Percentiles rank a stretch among this genome's conserved stretches.
Conservation (phyloP, 2,797 vertebrate genomes). For the Poeciliopsis presidionis region DNA sequence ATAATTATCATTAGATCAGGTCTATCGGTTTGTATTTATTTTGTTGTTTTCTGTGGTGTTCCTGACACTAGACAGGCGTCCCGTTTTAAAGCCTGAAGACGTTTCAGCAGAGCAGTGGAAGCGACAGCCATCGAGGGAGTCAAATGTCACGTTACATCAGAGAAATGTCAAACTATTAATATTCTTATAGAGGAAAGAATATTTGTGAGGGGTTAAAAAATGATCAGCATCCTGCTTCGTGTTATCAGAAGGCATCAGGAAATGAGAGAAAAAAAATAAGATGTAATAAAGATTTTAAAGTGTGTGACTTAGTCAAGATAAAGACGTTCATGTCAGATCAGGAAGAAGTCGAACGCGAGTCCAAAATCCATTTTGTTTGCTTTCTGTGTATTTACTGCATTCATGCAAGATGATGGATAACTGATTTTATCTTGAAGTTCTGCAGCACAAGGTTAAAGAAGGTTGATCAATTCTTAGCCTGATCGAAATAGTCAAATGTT, state of each 20-base stretch:
- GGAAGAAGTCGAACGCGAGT: neutral
- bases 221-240: neutral
- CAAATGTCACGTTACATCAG: slow-evolving; percentile 36
- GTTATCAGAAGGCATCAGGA: slow-evolving; percentile 19
- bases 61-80: neutral
- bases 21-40: too few species aligned
- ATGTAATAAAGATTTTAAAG: neutral
- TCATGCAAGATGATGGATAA: neutral
- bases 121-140: neutral
- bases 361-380: neutral
- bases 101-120: neutral
- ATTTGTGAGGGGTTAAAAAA: slow-evolving; percentile 11
- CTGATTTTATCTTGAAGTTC: neutral
- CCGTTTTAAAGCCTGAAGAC: neutral
- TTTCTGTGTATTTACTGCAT: neutral
- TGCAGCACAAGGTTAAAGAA: too few species aligned
- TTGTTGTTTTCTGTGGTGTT: neutral
- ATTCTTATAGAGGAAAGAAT: slow-evolving; percentile 23
- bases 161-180: slow-evolving; percentile 54
- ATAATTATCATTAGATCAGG: too few species aligned
- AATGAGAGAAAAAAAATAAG: neutral
- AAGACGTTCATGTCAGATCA: neutral
- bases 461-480: neutral
- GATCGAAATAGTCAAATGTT: neutral
- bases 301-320: neutral